Percentiles rank a stretch among this genome's conserved stretches.
Evolutionary conservation across 2,797 vertebrate species (phyloP).

Genomic region (Serranus cabrilla): DNA sequence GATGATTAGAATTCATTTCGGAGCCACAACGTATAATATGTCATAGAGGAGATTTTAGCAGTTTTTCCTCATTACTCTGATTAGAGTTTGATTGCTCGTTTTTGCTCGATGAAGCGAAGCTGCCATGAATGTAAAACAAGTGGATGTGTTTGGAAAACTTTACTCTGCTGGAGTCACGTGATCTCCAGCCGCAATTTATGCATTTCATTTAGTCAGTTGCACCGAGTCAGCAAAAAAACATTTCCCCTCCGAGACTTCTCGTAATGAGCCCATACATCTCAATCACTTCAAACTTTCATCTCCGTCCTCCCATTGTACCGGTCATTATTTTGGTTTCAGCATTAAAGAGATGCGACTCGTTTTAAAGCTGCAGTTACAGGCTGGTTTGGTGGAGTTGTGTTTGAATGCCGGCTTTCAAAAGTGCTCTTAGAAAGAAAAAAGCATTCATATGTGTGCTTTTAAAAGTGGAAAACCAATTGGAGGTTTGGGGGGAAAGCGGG

Average conservation of each 20-base stretch:
- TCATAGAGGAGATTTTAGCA: not conserved
- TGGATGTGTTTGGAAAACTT: not conserved
- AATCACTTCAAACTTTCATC: constrained; percentile 11
- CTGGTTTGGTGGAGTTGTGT: not conserved
- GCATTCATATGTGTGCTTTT: too few species aligned
- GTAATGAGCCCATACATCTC: constrained; percentile 27
- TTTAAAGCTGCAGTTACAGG: not conserved
- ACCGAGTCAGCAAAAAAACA: constrained; percentile 34
- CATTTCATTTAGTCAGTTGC: constrained; percentile 24
- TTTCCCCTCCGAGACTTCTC: constrained; percentile 10
- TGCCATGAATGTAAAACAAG: constrained; percentile 10
- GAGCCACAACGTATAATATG: constrained; percentile 5
- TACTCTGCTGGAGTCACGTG: not conserved
- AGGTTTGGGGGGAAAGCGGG: too few species aligned
- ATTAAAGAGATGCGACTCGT: not conserved
- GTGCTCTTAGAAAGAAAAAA: too few species aligned
- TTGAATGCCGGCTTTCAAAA: not conserved
- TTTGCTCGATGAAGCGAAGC: constrained; percentile 34
- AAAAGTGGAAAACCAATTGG: too few species aligned
- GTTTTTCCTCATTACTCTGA: constrained; percentile 15
- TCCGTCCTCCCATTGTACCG: not conserved
- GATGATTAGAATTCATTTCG: constrained; percentile 45
- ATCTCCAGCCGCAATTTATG: not conserved
- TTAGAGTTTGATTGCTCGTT: constrained; percentile 29
- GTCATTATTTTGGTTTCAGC: constrained; percentile 16